Evolutionary conservation across 2,113 vertebrate genomes (phyloP).

Genomic region (Sisor rabdophorus): DNA sequence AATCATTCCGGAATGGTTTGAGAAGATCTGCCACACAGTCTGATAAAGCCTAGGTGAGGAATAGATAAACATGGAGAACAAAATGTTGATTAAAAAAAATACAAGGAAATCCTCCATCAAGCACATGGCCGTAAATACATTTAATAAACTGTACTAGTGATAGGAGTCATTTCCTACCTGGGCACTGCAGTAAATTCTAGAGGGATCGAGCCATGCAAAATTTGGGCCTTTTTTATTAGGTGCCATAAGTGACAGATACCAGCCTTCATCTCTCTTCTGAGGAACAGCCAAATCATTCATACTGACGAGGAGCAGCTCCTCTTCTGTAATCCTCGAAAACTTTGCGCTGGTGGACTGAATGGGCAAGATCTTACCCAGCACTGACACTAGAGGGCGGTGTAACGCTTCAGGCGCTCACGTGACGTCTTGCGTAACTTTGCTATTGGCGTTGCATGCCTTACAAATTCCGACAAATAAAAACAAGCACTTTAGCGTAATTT

Average conservation of each 20-base stretch:
- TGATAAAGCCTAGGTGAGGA: slow-evolving; percentile 68
- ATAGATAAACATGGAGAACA: slow-evolving; percentile 44
- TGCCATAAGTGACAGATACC: slow-evolving; percentile 83
- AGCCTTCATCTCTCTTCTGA: slow-evolving; percentile 62
- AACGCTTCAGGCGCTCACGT: neutral
- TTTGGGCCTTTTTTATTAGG: slow-evolving; percentile 77
- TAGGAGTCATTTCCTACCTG: slow-evolving; percentile 64
- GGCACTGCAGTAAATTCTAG: slow-evolving; percentile 81
- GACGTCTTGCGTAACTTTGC: too few species aligned
- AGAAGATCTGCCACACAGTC: slow-evolving; percentile 80
- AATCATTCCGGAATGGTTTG: slow-evolving; percentile 71
- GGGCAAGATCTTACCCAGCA: too few species aligned
- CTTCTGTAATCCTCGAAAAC: neutral
- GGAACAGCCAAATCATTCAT: slow-evolving; percentile 69
- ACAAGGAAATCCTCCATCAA: neutral
- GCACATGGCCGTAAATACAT: neutral
- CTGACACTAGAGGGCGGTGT: neutral
- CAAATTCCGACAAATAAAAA: too few species aligned
- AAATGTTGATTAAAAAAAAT: neutral
- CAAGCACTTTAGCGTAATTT: too few species aligned
- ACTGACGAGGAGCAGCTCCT: neutral
- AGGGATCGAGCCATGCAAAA: slow-evolving; percentile 85
- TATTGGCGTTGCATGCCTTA: too few species aligned
- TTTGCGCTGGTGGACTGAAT: neutral
- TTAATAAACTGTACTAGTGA: neutral